These are phyloP conservation scores for Drosophila vallismaia DNA, from an alignment of 2,888 invertebrate genomes.

Conservation along the genomic window DNA sequence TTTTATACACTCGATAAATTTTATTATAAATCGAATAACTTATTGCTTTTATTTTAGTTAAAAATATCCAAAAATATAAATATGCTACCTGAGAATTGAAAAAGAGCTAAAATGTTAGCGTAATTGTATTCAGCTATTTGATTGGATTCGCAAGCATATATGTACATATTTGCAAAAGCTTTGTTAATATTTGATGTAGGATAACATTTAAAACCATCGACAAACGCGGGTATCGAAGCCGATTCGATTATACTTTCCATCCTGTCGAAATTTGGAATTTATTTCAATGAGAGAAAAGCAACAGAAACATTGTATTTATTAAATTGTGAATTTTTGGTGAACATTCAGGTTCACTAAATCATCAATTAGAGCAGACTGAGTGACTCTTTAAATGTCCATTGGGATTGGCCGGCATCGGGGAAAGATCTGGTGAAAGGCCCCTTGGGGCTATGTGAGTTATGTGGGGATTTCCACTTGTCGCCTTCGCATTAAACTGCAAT, in stretches of 20 bases:
- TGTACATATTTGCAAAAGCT: slow-evolving; percentile 29
- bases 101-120: not conserved
- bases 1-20: no score
- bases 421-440: slow-evolving; percentile 23
- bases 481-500: slow-evolving; percentile 62
- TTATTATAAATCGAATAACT: no score
- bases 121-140: not conserved
- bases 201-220: slow-evolving; percentile 54
- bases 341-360: slow-evolving; percentile 5
- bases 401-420: slow-evolving; percentile 4
- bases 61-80: not conserved
- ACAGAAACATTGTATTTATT: not conserved
- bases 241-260: slow-evolving; percentile 5
- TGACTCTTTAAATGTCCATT: no score
- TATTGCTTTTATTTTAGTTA: not conserved
- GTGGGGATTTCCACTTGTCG: slow-evolving; percentile 44
- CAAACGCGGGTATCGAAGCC: slow-evolving; percentile 12
- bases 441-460: slow-evolving; percentile 24
- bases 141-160: slow-evolving; percentile 3
- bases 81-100: not conserved
- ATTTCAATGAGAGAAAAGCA: not conserved
- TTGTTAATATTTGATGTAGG: slow-evolving; percentile 60
- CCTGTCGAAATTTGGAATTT: slow-evolving; percentile 12
- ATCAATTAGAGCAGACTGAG: slow-evolving; percentile 19
- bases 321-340: not conserved